phyloP scores from a whole-genome alignment of 2,888 invertebrate species.

The Ommatoiulus sabulosus region DNA sequence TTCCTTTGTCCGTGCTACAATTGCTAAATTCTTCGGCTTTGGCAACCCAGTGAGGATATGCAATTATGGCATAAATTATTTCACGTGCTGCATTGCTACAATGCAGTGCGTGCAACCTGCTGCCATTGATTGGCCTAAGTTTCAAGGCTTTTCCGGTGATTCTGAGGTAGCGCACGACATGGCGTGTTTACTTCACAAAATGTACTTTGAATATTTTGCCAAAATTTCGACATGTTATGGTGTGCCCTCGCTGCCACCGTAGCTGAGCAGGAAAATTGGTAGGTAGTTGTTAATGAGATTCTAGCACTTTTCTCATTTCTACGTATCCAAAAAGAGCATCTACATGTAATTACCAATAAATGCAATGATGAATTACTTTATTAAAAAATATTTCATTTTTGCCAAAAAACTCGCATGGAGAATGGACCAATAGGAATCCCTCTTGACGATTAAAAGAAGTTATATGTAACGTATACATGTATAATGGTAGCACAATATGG shows the following conservation, averaged over 20 bases:
- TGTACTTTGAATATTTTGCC: background rate
- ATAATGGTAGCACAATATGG: too few species aligned
- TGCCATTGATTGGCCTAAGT: background rate
- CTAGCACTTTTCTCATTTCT: too few species aligned
- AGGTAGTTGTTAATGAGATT: too few species aligned
- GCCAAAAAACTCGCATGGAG: background rate
- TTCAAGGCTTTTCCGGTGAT: slow-evolving; percentile 17
- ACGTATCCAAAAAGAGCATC: too few species aligned
- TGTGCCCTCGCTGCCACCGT: background rate
- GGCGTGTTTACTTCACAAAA: background rate
- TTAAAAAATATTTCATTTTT: background rate
- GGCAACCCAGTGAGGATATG: background rate
- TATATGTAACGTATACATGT: too few species aligned
- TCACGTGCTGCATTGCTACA: background rate
- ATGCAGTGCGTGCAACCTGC: background rate
- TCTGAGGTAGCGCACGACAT: background rate
- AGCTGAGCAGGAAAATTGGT: too few species aligned
- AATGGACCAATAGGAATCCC: too few species aligned
- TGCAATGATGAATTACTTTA: too few species aligned
- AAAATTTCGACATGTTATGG: background rate
- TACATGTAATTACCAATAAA: too few species aligned
- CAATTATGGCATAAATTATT: slow-evolving; percentile 8
- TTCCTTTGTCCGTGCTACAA: background rate
- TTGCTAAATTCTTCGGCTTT: background rate
- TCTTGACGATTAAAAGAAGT: too few species aligned